phyloP scores from a whole-genome alignment of 2,113 vertebrate species.

The Tor tambroides region DNA sequence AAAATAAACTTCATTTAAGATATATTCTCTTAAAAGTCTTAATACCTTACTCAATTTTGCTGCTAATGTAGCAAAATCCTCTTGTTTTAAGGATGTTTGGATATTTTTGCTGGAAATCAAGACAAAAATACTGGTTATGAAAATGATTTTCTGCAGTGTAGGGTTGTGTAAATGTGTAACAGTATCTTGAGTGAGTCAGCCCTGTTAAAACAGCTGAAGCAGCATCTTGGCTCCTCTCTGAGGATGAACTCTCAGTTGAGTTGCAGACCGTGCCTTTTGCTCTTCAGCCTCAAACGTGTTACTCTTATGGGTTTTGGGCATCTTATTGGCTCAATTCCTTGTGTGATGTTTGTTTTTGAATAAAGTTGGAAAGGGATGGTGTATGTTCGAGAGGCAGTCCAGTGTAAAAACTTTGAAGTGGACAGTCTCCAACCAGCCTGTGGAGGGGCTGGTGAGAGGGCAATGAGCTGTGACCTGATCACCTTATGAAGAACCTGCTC shows the following conservation, averaged over 20 bases:
- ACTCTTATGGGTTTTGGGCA: conserved; percentile 22
- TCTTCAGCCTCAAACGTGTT: background rate
- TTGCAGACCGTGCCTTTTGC: background rate
- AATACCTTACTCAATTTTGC: no score
- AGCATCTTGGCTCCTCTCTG: conserved; percentile 61
- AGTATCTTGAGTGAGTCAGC: conserved; percentile 60
- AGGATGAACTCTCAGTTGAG: conserved; percentile 56
- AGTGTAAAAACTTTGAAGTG: conserved; percentile 62
- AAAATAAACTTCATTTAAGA: background rate
- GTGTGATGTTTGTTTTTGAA: background rate
- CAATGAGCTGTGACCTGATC: conserved; percentile 24
- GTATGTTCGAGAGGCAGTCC: background rate
- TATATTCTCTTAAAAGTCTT: no score
- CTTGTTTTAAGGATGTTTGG: background rate
- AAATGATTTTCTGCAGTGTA: conserved; percentile 18
- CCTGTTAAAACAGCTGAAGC: conserved; percentile 69
- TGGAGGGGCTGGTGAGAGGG: conserved; percentile 4
- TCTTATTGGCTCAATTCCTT: background rate
- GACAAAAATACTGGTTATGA: background rate
- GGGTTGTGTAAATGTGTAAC: conserved; percentile 36
- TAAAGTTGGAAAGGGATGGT: background rate
- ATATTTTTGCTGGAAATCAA: background rate
- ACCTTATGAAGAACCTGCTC: conserved; percentile 15
- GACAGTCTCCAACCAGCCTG: conserved; percentile 47
- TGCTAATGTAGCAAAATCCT: no score